Evolutionary conservation across 23 tunicate genomes (phyloP).

Genomic region (Clavelina lepadiformis): DNA sequence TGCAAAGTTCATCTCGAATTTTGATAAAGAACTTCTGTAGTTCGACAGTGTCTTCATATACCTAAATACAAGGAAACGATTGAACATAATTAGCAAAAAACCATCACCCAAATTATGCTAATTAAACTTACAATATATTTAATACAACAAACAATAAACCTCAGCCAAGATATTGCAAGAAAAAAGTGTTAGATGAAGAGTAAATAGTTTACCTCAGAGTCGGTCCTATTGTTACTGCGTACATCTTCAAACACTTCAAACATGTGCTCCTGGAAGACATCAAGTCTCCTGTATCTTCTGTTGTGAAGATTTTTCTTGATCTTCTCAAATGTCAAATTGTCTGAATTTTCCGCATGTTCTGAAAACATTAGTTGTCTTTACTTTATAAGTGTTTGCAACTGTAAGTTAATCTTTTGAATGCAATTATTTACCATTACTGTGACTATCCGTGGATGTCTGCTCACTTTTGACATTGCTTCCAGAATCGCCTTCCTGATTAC

Average conservation of each 20-base stretch:
- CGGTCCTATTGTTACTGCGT: conserved; percentile 47
- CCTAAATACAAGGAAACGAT: conserved; percentile 16
- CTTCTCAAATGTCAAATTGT: conserved; percentile 33
- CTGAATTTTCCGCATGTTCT: too few relatives aligned
- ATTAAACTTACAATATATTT: too few relatives aligned
- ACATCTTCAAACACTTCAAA: conserved; percentile 70
- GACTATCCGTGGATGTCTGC: too few relatives aligned
- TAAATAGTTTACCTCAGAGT: conserved; percentile 50
- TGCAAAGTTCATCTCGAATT: conserved; percentile 84
- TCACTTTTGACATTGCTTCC: too few relatives aligned
- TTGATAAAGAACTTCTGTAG: conserved; percentile 82
- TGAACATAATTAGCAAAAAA: too few relatives aligned
- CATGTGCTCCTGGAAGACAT: conserved; percentile 90
- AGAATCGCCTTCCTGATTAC: too few relatives aligned
- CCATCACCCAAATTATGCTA: too few relatives aligned
- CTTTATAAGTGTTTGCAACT: too few relatives aligned
- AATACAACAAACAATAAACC: too few relatives aligned
- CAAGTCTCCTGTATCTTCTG: conserved; percentile 80
- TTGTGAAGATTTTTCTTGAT: conserved; percentile 64
- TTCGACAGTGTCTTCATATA: conserved; percentile 86
- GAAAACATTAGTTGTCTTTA: too few relatives aligned
- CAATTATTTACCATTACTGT: too few relatives aligned
- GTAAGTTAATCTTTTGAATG: too few relatives aligned
- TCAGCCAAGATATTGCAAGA: background rate
- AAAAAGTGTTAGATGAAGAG: background rate